A percentile compares a stretch with the other conserved stretches of the same genome.
These are phyloP conservation scores for Megalops cyprinoides DNA, from an alignment of 2,797 vertebrate genomes.

Conservation along the genomic window DNA sequence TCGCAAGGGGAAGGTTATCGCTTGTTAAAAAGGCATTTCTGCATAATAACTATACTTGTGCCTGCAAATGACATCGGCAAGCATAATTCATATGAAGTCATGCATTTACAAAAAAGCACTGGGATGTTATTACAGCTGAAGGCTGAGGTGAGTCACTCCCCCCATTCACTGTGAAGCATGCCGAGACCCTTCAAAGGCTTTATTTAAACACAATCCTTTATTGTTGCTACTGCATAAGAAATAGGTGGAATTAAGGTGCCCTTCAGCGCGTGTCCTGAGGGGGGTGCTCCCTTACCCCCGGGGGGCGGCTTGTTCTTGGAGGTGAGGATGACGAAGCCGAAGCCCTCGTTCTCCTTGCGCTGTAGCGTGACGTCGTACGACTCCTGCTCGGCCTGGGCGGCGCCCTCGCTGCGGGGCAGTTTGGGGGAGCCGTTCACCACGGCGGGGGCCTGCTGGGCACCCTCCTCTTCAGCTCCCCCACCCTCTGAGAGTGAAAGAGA, in stretches of 20 bases:
- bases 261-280: not conserved
- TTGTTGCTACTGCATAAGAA: not conserved
- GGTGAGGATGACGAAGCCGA: slow-evolving; percentile 97
- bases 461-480: slow-evolving; percentile 69
- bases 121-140: not conserved
- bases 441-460: slow-evolving; percentile 51
- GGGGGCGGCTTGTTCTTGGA: slow-evolving; percentile 96
- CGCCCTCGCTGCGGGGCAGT: slow-evolving; percentile 61
- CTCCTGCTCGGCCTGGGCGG: slow-evolving; percentile 64
- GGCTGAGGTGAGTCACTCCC: too few species aligned
- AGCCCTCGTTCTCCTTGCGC: slow-evolving; percentile 92
- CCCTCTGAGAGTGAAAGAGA: slow-evolving; percentile 48
- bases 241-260: too few species aligned
- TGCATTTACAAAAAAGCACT: not conserved
- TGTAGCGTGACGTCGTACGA: slow-evolving; percentile 87
- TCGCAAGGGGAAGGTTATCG: too few species aligned
- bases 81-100: too few species aligned
- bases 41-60: too few species aligned
- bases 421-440: slow-evolving; percentile 81
- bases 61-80: too few species aligned
- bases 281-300: slow-evolving; percentile 78
- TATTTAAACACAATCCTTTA: too few species aligned
- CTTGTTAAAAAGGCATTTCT: too few species aligned
- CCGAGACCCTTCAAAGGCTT: too few species aligned
- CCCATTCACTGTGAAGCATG: too few species aligned